Base-by-base conservation (phyloP, 1,140 invertebrate genomes). In the Augochlora pura region DNA sequence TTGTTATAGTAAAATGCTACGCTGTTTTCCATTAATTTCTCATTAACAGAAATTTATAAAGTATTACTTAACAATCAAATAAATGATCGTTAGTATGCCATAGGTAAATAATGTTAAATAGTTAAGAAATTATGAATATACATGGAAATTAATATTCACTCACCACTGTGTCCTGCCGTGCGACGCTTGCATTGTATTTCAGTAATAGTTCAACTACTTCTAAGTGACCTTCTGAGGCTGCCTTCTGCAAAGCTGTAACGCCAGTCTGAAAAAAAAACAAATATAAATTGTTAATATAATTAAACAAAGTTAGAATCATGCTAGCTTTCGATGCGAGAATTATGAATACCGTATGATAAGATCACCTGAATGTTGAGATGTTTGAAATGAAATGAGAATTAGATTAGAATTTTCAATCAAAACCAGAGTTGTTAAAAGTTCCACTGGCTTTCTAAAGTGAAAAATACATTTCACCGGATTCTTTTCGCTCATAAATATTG, bases 221-320 rank as follows among this genome's bases (percentile, higher is more conserved):
- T 77, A 96, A 94, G 90, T 97, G 96, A 2, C 97, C 97, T 87
- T 97, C 96, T n/a, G 96, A 95, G 2, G 97, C 96, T 38, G 97
- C 97, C 77, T 96, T 95, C 90, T 98, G 97, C 70, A 98, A 90
- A 9, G 96, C 94, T 60, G 96, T 96, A 87, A 95, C 95, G 0
- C 96, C 96, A 90, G 95, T 94, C 96, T 97, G 93, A 2, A 94
- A 94, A 94, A 94, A 38, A 81, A 86, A 68, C 18, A 0, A 69
- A 21, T 4, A 52, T 38, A 21, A 57, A 16, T 25, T 16, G 10
- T 27, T 27, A 16, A 10, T 46, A 46, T 10, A 46, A 46, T 10
- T 46, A 46, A 46, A 46, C 1, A 10, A 46, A 46, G 42, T 12
- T 46, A 46, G 2, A 10, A 12, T 46, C 8, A 46, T 0, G 12